Percentiles rank a stretch among this genome's conserved stretches.
These are phyloP conservation scores for Homarus gammarus DNA, from an alignment of 2,888 invertebrate genomes.

Conservation along the genomic window DNA sequence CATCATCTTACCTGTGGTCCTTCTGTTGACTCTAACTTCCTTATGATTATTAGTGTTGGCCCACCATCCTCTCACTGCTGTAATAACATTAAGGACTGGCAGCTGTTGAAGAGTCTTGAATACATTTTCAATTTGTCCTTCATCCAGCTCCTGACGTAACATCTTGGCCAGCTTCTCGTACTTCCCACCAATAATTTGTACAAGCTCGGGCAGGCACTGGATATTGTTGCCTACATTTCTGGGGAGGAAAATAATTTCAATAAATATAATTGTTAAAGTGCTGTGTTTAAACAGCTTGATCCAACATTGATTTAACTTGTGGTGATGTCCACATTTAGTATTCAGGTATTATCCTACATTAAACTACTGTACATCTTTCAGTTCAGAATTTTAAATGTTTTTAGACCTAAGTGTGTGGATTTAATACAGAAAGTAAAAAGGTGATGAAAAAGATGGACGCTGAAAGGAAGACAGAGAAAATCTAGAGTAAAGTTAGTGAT, in stretches of 20 bases:
- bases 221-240: slow-evolving; percentile 42
- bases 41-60: slow-evolving; percentile 42
- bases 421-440: too few species aligned
- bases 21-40: slow-evolving; percentile 9
- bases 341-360: background rate
- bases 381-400: too few species aligned
- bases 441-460: too few species aligned
- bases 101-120: slow-evolving; percentile 81
- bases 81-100: slow-evolving; percentile 83
- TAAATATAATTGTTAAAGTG: background rate
- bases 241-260: background rate
- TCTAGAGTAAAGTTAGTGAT: too few species aligned
- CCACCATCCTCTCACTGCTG: slow-evolving; percentile 83
- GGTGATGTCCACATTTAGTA: background rate
- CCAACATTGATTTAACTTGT: background rate
- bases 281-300: background rate
- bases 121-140: slow-evolving; percentile 86
- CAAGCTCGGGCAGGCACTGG: slow-evolving; percentile 82
- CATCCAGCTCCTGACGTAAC: slow-evolving; percentile 84
- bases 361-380: too few species aligned
- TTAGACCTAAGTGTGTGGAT: too few species aligned
- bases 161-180: slow-evolving; percentile 84
- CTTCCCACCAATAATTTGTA: slow-evolving; percentile 81
- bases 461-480: too few species aligned
- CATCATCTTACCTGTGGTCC: slow-evolving; percentile 14